phyloP scores from a whole-genome alignment of 2,888 invertebrate genomes.

The Latheticus oryzae region DNA sequence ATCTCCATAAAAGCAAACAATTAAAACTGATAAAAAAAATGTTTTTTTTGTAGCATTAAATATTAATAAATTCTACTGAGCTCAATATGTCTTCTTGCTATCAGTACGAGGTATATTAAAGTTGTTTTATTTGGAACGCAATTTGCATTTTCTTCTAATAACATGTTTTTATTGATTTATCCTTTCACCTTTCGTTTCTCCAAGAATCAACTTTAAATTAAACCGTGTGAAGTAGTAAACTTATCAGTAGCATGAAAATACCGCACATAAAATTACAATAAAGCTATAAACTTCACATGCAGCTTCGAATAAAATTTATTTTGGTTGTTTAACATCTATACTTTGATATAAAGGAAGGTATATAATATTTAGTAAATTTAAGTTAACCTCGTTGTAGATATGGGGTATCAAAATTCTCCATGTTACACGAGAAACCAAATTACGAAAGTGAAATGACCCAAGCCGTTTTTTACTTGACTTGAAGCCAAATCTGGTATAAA shows the following conservation, averaged over 20 bases:
- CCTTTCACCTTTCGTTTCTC: constrained; percentile 8
- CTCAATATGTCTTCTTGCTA: constrained; percentile 16
- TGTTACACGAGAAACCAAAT: constrained; percentile 13
- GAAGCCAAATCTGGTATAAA: constrained; percentile 20
- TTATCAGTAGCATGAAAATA: constrained; percentile 17
- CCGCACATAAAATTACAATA: constrained; percentile 8
- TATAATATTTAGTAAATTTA: constrained; percentile 3
- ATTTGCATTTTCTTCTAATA: constrained; percentile 28
- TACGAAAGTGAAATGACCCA: constrained; percentile 25
- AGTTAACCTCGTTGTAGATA: constrained; percentile 14
- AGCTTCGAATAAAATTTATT: background rate
- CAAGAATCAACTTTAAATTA: constrained; percentile 22
- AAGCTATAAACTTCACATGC: background rate
- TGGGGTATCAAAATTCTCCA: constrained; percentile 19
- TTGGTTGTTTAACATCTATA: too few relatives aligned
- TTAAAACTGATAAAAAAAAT: too few relatives aligned
- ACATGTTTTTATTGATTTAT: constrained; percentile 26
- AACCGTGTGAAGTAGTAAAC: constrained; percentile 24
- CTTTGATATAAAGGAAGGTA: background rate
- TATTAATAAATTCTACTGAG: constrained; percentile 10
- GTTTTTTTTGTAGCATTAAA: constrained; percentile 8
- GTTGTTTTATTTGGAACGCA: constrained; percentile 25
- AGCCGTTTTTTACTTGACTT: constrained; percentile 25
- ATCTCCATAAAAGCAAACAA: too few relatives aligned
- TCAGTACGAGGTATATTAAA: constrained; percentile 23